Base-by-base conservation (phyloP, 2,113 vertebrate genomes). In the Dendropsophus ebraccatus region DNA sequence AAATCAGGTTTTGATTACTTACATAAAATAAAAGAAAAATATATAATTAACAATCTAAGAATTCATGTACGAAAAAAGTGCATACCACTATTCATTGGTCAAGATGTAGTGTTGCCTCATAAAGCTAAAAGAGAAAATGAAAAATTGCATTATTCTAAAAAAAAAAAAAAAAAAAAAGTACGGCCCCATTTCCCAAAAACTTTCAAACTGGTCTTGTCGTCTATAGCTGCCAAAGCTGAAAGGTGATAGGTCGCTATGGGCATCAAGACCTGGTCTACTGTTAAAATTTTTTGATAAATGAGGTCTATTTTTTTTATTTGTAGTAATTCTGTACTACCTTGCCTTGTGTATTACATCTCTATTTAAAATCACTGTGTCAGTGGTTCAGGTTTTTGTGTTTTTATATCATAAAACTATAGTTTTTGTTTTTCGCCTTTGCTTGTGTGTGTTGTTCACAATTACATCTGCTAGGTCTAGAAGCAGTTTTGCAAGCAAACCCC, bases 31-130 rank as follows among this genome's bases (percentile, higher is more conserved):
- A n/a, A n/a, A n/a, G n/a, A n/a, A 58, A 37, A 16, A 17, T 60
- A 79, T 5, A 35, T 82, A 16, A 76, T 76, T 32, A 76, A 76
- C 25, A 52, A 76, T 54, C 77, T 80, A 80, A 62, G 13, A 79
- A 45, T 60, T 54, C 13, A 41, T 80, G 14, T 58, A 35, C n/a
- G 41, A 65, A 7, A 76, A 84, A 84, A 84, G 72, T 76, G 72
- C 72, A 84, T n/a, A 65, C 37, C 72, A 76, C 82, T 60, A 84
- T 60, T 83, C 82, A 49, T 56, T 76, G 70, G 41, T 84, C 54
- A 32, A n/a, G 32, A 41, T 84, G 73, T 76, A 84, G 83, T 84
- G 83, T 76, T 76, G 73, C 72, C 45, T 77, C 47, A 65, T 47
- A 62, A 81, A 81, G 41, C 17, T 77, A 73, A 77, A 54, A 76